phyloP scores from a whole-genome alignment of 2,888 invertebrate genomes.

The Panzeria rudis region DNA sequence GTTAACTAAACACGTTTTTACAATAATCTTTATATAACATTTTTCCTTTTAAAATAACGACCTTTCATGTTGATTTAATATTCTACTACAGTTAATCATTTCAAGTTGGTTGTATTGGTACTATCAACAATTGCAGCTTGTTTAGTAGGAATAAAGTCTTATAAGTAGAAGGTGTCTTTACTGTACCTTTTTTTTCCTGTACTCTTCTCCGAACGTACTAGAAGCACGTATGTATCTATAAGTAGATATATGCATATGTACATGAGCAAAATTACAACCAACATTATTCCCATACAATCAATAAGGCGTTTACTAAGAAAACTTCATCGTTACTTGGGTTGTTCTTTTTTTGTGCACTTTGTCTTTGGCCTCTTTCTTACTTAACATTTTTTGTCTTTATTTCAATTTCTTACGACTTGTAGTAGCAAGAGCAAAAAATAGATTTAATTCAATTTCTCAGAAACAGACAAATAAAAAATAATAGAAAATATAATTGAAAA shows the following conservation, averaged over 20 bases:
- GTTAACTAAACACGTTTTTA: no score
- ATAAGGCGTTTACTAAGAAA: slow-evolving; percentile 40
- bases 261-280: slow-evolving; percentile 30
- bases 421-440: not conserved
- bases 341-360: not conserved
- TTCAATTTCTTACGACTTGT: slow-evolving; percentile 29
- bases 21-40: no score
- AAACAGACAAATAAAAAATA: slow-evolving; percentile 34
- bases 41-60: no score
- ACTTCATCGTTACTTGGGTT: not conserved
- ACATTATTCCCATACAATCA: slow-evolving; percentile 29
- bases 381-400: not conserved
- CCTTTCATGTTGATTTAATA: no score
- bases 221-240: no score
- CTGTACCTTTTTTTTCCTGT: no score
- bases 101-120: no score
- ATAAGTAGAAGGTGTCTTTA: no score
- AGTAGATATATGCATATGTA: slow-evolving; percentile 9
- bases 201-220: no score
- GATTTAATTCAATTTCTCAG: slow-evolving; percentile 46
- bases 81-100: no score
- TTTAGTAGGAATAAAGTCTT: no score
- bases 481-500: slow-evolving; percentile 58
- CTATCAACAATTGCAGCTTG: no score
- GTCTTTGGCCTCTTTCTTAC: not conserved